Evolutionary conservation across 2,113 vertebrate genomes (phyloP).

Genomic region (Hemiscyllium ocellatum): DNA sequence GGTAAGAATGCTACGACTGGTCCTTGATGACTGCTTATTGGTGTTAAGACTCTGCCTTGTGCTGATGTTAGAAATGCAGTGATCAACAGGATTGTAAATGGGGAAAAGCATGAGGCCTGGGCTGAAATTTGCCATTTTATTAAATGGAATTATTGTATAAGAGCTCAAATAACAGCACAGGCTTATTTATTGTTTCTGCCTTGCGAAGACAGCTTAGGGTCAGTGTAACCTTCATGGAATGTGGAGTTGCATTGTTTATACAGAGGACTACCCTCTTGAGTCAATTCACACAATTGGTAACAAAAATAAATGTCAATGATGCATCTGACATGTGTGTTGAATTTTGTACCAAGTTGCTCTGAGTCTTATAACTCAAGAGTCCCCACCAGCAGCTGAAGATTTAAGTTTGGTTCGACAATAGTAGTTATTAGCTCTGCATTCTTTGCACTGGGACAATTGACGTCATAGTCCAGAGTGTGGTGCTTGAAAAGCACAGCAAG

Average conservation of each 20-base stretch:
- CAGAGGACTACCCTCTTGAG: not conserved
- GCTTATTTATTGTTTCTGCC: not conserved
- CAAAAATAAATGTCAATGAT: not conserved
- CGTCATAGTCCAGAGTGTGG: too few species aligned
- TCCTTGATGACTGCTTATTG: not conserved
- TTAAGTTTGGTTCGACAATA: not conserved
- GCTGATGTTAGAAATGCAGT: not conserved
- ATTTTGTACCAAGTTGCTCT: not conserved
- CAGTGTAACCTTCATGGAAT: constrained; percentile 23
- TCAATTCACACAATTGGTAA: not conserved
- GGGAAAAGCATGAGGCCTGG: not conserved
- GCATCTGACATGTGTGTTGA: not conserved
- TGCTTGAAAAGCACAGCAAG: too few species aligned
- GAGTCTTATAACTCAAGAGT: not conserved
- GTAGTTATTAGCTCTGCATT: not conserved
- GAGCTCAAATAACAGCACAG: not conserved
- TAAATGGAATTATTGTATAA: not conserved
- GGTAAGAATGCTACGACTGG: not conserved
- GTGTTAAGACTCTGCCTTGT: not conserved
- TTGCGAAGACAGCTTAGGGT: constrained; percentile 1
- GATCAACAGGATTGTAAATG: not conserved
- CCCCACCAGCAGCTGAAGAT: not conserved
- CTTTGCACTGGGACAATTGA: not conserved
- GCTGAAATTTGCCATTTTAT: not conserved
- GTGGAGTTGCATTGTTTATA: not conserved